These are phyloP conservation scores for Melikaiella ostensackeni DNA, from an alignment of 2,888 invertebrate species.

Conservation along the genomic window DNA sequence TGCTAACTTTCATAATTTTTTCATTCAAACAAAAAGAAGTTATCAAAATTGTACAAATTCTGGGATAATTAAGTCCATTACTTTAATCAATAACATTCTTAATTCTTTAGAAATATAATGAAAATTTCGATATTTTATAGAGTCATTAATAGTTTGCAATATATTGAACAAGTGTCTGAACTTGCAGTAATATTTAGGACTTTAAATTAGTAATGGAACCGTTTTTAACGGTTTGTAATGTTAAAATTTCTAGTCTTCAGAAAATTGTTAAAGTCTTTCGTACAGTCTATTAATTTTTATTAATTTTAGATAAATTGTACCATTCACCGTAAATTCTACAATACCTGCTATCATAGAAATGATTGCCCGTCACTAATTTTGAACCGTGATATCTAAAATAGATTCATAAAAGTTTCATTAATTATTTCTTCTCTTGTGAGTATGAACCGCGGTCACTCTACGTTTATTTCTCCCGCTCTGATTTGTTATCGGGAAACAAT, in stretches of 20 bases:
- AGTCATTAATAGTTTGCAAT: too few relatives aligned
- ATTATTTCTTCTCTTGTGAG: not conserved
- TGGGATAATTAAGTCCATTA: too few relatives aligned
- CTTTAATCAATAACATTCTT: too few relatives aligned
- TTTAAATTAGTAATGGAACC: too few relatives aligned
- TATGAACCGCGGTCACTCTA: not conserved
- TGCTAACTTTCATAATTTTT: too few relatives aligned
- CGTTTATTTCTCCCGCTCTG: not conserved
- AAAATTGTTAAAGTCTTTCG: not conserved
- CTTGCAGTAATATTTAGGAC: too few relatives aligned
- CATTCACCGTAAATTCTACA: not conserved
- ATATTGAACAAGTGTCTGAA: too few relatives aligned
- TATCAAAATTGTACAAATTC: too few relatives aligned
- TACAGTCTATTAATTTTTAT: not conserved
- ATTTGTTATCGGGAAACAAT: constrained; percentile 22
- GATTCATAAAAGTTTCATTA: not conserved
- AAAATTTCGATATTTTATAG: too few relatives aligned
- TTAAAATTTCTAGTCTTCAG: not conserved
- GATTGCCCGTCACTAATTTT: not conserved
- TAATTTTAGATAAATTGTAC: not conserved
- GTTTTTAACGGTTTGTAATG: too few relatives aligned
- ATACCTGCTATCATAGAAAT: not conserved
- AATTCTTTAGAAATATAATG: too few relatives aligned
- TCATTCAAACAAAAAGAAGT: too few relatives aligned
- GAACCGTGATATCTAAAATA: not conserved